Evolutionary conservation across 2,888 invertebrate species (phyloP), one percentile per base, ranked within the genome.

Genomic region (Caenorhabditis japonica): DNA sequence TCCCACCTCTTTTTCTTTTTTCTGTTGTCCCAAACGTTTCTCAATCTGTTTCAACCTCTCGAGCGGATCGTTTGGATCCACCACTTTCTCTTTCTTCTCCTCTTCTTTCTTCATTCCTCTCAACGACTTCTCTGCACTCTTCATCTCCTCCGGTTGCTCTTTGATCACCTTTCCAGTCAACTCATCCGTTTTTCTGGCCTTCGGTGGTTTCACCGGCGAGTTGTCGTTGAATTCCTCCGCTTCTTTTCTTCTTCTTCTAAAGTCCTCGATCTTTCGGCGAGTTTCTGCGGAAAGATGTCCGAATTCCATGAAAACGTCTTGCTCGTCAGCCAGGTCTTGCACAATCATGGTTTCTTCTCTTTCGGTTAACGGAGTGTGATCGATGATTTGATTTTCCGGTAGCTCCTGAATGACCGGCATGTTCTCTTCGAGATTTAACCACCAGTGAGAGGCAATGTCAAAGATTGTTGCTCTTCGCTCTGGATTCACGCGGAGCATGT

Each of bases 361-460:
- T 47, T 87, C 85, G 4, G 83, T 84, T 49, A 87, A 61, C 12
- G 87, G 87, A 15, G 88, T 87, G 58, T 86, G 82, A 59, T 87
- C 88, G 39, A 79, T 81, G 39, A 87, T 84, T 82, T 87, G 87
- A 73, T 87, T 87, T 70, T 87, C 87, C 8, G 87, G 87, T 21
- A 87, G 74, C 41, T 87, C 87, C 61, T 84, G 84, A 52, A 87
- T 88, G 36, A 85, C 83, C 10, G 85, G 84, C 84, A 84, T 83
- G 58, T 85, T 87, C 69, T 86, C 85, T 55, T 86, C 86, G 21
- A 87, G 64, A 76, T 97, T 97, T 73, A 97, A 93, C 97, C 97
- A 99, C 94, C 94, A 93, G 90, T 99, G 94, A 44, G 92, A 92
- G 88, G 97, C 95, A 77, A 99, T 95, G 88, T 94, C 94, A 75